Conservation (phyloP, 2,113 vertebrate species). For the Microcebus lehilahytsara region DNA sequence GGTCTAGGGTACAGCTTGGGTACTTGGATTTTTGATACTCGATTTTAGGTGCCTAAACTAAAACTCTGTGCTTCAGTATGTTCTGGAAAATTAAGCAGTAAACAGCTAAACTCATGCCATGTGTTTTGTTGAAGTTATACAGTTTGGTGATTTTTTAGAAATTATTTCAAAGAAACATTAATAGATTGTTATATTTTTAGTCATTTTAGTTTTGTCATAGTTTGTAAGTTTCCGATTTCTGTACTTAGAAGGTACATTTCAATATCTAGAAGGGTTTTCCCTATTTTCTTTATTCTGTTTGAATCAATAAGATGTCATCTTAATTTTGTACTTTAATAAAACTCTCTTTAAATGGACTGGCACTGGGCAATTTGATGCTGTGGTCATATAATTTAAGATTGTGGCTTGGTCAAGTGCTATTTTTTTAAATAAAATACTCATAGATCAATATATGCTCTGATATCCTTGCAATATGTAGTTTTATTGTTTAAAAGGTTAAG, state of each 20-base stretch:
- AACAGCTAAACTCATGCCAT: background rate
- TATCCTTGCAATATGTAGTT: background rate
- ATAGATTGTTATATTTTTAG: background rate
- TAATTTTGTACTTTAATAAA: background rate
- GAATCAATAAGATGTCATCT: background rate
- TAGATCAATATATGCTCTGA: background rate
- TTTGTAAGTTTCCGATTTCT: background rate
- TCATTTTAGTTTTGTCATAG: background rate
- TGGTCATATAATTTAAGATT: background rate
- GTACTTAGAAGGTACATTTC: background rate
- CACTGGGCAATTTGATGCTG: background rate
- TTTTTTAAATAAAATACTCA: background rate
- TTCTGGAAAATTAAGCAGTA: background rate
- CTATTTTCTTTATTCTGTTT: background rate
- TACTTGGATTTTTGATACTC: background rate
- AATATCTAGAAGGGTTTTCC: background rate
- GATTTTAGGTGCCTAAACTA: background rate
- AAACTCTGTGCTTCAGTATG: background rate
- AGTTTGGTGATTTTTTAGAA: background rate
- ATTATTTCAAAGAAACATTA: background rate
- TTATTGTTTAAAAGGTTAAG: background rate
- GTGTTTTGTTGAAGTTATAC: background rate
- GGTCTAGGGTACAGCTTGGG: background rate
- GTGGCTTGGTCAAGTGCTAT: background rate
- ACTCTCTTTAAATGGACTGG: background rate